Evolutionary conservation across 2,888 invertebrate genomes (phyloP), one percentile per base, ranked within the genome.

Genomic region (Oeneis ivallda): DNA sequence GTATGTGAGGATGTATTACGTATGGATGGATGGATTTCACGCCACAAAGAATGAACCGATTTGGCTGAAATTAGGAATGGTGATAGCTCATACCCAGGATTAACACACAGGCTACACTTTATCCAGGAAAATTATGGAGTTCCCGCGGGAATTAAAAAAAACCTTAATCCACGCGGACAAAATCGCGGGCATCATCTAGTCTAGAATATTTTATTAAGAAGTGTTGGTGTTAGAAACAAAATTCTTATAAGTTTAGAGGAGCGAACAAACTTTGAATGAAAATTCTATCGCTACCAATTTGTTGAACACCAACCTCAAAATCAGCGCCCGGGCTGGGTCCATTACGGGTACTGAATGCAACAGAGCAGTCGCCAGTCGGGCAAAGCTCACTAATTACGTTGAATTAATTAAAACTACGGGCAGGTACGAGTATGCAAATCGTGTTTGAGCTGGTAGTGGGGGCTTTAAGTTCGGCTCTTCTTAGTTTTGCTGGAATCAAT

Each of bases 331-430:
- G 37, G 26, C 50, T 45, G 32, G 57, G 63, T 68, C 66, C 57
- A 68, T 66, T 68, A 68, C 39, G 60, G 34, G 26, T 52, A 47
- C 52, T 32, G 41, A 50, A 17, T 66, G 66, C 63, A 60, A 13
- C 57, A 63, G 45, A 41, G 58, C 73, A 75, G 74, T 78, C 69
- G 71, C 58, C 72, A 75, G 74, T 78, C 69, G 71, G 59, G 74
- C 75, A 75, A 76, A 75, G 75, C 76, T 69, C 68, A 62, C 71
- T 77, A 75, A 75, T 74, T 68, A 74, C 64, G 66, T 71, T 73
- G 72, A 77, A 78, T 79, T 80, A 75, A 80, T 80, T 79, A 76
- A 78, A 76, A 77, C 76, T 75, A 75, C 68, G 63, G 69, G 37
- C 37, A 37, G 37, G 37, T 37, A 64, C 68, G 47, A 17, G 70